Evolutionary conservation across 2,113 vertebrate genomes (phyloP).

Genomic region (Jacana jacana): DNA sequence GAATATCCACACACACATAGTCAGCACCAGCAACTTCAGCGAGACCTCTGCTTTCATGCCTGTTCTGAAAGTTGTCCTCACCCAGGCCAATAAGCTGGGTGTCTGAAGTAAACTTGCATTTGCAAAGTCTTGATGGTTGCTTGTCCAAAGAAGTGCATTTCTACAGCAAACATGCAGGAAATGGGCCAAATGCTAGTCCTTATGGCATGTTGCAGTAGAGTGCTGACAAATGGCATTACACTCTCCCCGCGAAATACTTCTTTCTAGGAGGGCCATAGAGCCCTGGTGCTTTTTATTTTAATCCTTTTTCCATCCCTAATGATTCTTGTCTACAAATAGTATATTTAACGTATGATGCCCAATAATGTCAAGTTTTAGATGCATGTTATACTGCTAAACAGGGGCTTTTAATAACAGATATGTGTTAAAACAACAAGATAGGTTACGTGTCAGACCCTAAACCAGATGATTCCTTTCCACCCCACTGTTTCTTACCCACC

Average conservation of each 20-base stretch:
- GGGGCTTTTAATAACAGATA: slow-evolving; percentile 61
- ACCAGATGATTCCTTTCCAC: slow-evolving; percentile 4
- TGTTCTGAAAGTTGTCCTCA: slow-evolving; percentile 94
- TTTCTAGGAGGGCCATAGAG: slow-evolving; percentile 27
- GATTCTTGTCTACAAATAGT: slow-evolving; percentile 57
- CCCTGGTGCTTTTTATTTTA: slow-evolving; percentile 72
- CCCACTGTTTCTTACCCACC: slow-evolving; percentile 18
- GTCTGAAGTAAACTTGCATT: slow-evolving; percentile 67
- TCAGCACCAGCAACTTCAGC: slow-evolving; percentile 97
- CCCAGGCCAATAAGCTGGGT: slow-evolving; percentile 93
- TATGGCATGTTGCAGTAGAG: slow-evolving; percentile 41
- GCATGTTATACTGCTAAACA: slow-evolving; percentile 62
- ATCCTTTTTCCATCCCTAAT: slow-evolving; percentile 29
- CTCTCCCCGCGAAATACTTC: slow-evolving; percentile 25
- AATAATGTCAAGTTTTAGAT: slow-evolving; percentile 56
- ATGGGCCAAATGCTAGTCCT: slow-evolving; percentile 18
- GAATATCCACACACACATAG: slow-evolving; percentile 94
- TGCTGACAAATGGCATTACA: slow-evolving; percentile 25
- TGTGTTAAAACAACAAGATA: slow-evolving; percentile 14
- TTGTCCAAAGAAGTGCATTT: slow-evolving; percentile 65
- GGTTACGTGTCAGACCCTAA: slow-evolving; percentile 46
- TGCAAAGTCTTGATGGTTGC: neutral
- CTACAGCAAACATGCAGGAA: neutral
- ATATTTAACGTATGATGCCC: slow-evolving; percentile 61
- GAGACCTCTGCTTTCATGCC: slow-evolving; percentile 99